A percentile compares a stretch with the other conserved stretches of the same genome.
Conservation (phyloP, 2,888 invertebrate species). For the Harpalus rubripes region DNA sequence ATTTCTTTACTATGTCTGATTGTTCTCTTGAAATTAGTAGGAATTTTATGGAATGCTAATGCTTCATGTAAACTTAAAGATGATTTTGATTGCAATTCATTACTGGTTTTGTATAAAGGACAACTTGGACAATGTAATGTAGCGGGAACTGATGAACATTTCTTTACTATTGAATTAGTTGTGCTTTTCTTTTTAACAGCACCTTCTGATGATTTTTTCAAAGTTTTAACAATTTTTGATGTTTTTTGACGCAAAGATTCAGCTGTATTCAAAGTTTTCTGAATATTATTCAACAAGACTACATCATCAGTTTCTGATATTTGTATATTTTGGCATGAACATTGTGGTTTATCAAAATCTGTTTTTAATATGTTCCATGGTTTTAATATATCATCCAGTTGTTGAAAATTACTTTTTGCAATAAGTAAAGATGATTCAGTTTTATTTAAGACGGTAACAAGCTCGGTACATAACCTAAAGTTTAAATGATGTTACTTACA, state of each 20-base stretch:
- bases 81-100: constrained; percentile 17
- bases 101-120: constrained; percentile 33
- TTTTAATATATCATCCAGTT: constrained; percentile 41
- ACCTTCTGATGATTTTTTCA: constrained; percentile 4
- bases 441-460: constrained; percentile 40
- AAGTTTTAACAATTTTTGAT: constrained; percentile 29
- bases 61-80: constrained; percentile 46
- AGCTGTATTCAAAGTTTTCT: constrained; percentile 56
- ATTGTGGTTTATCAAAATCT: constrained; percentile 20
- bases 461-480: constrained; percentile 41
- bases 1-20: constrained; percentile 12
- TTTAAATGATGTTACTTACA: neutral
- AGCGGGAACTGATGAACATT: neutral
- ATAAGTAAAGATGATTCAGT: constrained; percentile 31
- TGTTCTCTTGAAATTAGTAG: constrained; percentile 18
- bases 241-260: constrained; percentile 20
- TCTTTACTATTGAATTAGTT: neutral
- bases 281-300: constrained; percentile 43
- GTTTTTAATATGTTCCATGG: constrained; percentile 44
- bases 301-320: constrained; percentile 19
- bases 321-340: constrained; percentile 33
- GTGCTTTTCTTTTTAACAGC: constrained; percentile 1
- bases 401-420: constrained; percentile 39
- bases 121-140: constrained; percentile 34
- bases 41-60: constrained; percentile 35